Evolutionary conservation across 2,113 vertebrate genomes (phyloP).

Genomic region (Carassius gibelio): DNA sequence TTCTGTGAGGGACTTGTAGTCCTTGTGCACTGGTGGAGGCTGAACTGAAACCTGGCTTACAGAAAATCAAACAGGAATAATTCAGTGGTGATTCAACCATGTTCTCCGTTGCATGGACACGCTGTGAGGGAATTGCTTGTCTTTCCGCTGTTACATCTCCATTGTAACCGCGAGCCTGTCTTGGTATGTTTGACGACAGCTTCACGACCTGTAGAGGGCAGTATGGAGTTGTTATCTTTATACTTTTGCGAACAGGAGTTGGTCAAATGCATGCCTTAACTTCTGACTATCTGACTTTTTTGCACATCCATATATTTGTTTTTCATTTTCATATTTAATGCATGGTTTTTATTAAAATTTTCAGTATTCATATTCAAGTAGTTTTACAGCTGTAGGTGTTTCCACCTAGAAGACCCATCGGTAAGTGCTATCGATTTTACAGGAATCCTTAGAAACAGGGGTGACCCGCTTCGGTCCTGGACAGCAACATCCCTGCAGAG

Average conservation of each 20-base stretch:
- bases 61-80: not conserved
- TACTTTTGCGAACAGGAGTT: not conserved
- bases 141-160: not conserved
- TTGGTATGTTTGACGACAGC: not conserved
- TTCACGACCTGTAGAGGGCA: not conserved
- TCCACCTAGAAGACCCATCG: not conserved
- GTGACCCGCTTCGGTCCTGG: no score
- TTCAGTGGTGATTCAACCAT: not conserved
- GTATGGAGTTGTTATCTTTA: not conserved
- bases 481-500: no score
- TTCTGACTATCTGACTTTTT: not conserved
- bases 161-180: not conserved
- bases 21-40: not conserved
- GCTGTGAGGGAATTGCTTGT: not conserved
- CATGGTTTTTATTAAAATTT: not conserved
- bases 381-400: not conserved
- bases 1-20: not conserved
- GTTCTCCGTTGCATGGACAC: not conserved
- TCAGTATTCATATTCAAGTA: not conserved
- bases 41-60: not conserved
- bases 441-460: not conserved
- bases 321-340: not conserved
- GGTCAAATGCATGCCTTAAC: not conserved
- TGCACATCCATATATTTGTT: not conserved
- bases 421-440: not conserved